phyloP scores from a whole-genome alignment of 2,113 vertebrate genomes.

The Dipodomys merriami region DNA sequence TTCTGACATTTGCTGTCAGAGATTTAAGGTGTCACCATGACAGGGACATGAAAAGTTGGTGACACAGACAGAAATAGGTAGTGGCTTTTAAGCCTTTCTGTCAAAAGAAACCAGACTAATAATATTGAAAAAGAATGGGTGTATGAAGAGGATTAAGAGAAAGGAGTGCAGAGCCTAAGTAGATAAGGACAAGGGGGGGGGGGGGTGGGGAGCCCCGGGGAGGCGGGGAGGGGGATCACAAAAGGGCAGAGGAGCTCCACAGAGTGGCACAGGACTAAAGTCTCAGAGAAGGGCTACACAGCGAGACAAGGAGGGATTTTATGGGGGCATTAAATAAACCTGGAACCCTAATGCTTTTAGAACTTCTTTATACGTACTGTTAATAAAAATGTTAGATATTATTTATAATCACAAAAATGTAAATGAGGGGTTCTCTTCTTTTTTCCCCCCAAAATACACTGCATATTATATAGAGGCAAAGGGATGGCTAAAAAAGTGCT shows the following conservation, averaged over 20 bases:
- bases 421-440: constrained; percentile 50
- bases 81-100: constrained; percentile 56
- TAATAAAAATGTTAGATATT: constrained; percentile 23
- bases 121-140: constrained; percentile 65
- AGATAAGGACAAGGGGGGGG: constrained; percentile 52
- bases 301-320: not conserved
- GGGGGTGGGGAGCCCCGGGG: too few relatives aligned
- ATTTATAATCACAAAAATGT: constrained; percentile 65
- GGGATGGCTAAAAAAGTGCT: constrained; percentile 58
- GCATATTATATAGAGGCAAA: not conserved
- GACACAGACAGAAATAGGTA: constrained; percentile 62
- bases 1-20: constrained; percentile 77
- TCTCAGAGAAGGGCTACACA: not conserved
- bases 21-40: constrained; percentile 65
- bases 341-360: not conserved
- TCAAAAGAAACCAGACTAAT: constrained; percentile 67
- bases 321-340: not conserved
- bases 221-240: not conserved
- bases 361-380: constrained; percentile 21
- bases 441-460: accelerated
- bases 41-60: constrained; percentile 70
- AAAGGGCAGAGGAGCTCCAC: not conserved
- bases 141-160: constrained; percentile 44
- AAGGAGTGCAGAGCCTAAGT: not conserved
- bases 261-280: not conserved